Evolutionary conservation across 2,888 invertebrate species (phyloP), one percentile per base, ranked within the genome.

Genomic region (Ellobium chinense): DNA sequence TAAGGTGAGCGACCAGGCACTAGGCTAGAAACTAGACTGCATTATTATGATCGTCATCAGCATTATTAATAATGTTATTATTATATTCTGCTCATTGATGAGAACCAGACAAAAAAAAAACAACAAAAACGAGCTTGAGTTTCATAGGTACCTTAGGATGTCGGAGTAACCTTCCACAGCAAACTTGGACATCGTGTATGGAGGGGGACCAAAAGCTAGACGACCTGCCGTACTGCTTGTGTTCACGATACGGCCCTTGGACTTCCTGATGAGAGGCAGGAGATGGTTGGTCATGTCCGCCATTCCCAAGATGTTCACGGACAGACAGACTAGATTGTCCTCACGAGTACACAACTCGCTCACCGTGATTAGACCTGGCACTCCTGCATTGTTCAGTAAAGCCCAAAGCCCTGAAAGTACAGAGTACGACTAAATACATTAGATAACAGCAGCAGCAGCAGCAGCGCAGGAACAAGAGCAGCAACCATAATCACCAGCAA

Each of bases 111-210:
- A n/a, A n/a, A n/a, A n/a, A n/a, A n/a, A n/a, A n/a, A n/a, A n/a
- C n/a, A n/a, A n/a, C n/a, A n/a, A n/a, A n/a, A n/a, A n/a, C n/a
- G n/a, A n/a, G n/a, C n/a, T n/a, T n/a, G n/a, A n/a, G n/a, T n/a
- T n/a, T n/a, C n/a, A n/a, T n/a, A n/a, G n/a, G n/a, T 80, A 90
- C 91, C 91, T 88, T 36, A 91, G 66, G 54, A 86, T 86, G 54
- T 88, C 87, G 3, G 89, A 87, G 65, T 87, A 90, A 21, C 86
- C 89, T 72, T 90, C 89, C 27, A 90, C 83, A 1, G 85, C 91
- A 58, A 83, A 87, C 69, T 91, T 91, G 54, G 90, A 89, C 3
- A 88, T 85, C 54, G 84, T 85, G 78, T 91, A 91, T 0, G 88
- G 87, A 1, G 85, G 54, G 5, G 82, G 34, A 0, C 84, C 81